Evolutionary conservation across 2,888 invertebrate species (phyloP).

Genomic region (Calliscelio sp.): DNA sequence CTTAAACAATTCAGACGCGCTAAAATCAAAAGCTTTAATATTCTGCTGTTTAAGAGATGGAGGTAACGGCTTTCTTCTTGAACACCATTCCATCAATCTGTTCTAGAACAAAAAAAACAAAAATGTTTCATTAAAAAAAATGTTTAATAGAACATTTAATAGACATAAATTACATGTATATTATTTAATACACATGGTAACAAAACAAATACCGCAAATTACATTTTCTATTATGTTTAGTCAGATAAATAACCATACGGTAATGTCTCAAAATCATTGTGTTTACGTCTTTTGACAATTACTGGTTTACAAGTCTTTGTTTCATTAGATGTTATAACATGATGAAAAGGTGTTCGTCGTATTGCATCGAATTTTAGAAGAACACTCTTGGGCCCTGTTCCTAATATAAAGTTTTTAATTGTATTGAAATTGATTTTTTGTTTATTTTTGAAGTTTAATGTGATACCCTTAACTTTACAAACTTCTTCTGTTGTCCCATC

Average conservation of each 20-base stretch:
- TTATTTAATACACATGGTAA: too few species aligned
- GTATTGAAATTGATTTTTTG: not conserved
- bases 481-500: not conserved
- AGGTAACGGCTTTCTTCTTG: too few species aligned
- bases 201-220: too few species aligned
- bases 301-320: not conserved
- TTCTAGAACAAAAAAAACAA: too few species aligned
- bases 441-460: constrained; percentile 44
- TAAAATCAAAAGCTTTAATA: too few species aligned
- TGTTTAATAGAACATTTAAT: too few species aligned
- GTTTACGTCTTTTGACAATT: not conserved
- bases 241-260: constrained; percentile 22
- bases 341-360: constrained; percentile 25
- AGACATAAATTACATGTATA: too few species aligned
- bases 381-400: not conserved
- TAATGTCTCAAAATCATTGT: constrained; percentile 8
- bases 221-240: not conserved
- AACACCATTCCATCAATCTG: too few species aligned
- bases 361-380: constrained; percentile 1
- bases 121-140: too few species aligned
- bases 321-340: not conserved
- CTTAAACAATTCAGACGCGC: too few species aligned
- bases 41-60: too few species aligned
- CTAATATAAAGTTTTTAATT: not conserved
- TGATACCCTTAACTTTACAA: constrained; percentile 41